Evolutionary conservation across 1,140 invertebrate species (phyloP), one percentile per base, ranked within the genome.

Genomic region (Hyles euphorbiae): DNA sequence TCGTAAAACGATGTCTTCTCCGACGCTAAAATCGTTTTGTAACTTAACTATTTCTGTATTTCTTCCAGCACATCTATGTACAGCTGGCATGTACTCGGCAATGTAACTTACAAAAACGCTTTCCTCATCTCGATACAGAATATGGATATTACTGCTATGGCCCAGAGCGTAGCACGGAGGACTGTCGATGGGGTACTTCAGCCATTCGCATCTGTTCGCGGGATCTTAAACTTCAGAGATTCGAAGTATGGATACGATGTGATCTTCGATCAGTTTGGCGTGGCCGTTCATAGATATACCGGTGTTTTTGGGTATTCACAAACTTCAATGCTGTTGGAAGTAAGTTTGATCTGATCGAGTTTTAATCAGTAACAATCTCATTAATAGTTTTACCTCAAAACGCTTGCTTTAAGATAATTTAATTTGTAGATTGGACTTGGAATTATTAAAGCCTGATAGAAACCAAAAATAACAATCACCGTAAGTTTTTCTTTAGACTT

Each of bases 41-140:
- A 22, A 22, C 22, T 22, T 22, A 22, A 22, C 22, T 22, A 22
- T 22, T 22, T 22, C 22, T 22, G 22, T 22, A 22, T 22, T 22
- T 65, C 57, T 55, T 55, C 12, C 66, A 78, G 76, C 34, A 51
- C 63, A 33, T 46, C 59, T 7, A 61, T 72, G 52, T 72, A 72
- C 53, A 69, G 68, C 34, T 76, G 65, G 54, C 61, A 57, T 3
- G 68, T 76, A 3, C 55, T 36, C 4, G 82, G 82, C 3, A 68
- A 54, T 12, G 78, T 72, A 1, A 64, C 67, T 3, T 85, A 81
- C 58, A 74, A 69, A 5, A 80, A 85, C 34, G 78, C 75, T 2
- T 85, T 81, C 43, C 52, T 78, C 0, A 56, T 78, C 0, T 78
- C 78, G 8, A 67, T 83, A 34, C 66, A 81, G 54, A 71, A 70